These are phyloP conservation scores for Tiliacea citrago DNA, from an alignment of 2,888 invertebrate genomes.

Conservation along the genomic window DNA sequence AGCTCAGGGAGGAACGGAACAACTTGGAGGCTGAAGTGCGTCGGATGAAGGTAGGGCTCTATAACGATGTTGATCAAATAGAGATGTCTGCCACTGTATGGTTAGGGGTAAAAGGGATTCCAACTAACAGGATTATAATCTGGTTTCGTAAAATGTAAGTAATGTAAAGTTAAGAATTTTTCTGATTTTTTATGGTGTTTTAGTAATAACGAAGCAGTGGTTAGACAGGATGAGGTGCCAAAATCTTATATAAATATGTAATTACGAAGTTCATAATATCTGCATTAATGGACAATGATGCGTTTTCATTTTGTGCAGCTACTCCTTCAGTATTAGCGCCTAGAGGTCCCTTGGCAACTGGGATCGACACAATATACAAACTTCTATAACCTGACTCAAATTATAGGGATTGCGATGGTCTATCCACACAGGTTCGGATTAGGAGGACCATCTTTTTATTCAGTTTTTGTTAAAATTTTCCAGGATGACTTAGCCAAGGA, in stretches of 20 bases:
- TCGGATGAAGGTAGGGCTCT: constrained; percentile 89
- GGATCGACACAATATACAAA: neutral
- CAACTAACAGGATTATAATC: neutral
- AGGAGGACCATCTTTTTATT: neutral
- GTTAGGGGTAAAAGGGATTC: too few relatives aligned
- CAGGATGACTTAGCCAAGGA: constrained; percentile 95
- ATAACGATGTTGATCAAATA: neutral
- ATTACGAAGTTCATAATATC: too few relatives aligned
- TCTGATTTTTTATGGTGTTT: too few relatives aligned
- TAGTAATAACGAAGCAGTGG: too few relatives aligned
- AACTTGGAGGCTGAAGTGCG: constrained; percentile 94
- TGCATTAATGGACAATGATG: neutral
- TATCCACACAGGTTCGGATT: too few relatives aligned
- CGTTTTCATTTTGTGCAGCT: neutral
- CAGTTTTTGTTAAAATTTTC: neutral
- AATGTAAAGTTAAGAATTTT: too few relatives aligned
- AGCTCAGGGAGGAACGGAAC: constrained; percentile 94
- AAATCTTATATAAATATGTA: neutral
- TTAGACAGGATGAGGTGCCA: neutral
- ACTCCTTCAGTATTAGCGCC: too few relatives aligned
- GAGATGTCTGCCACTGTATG: neutral
- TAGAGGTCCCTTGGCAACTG: too few relatives aligned
- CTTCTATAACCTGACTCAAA: too few relatives aligned
- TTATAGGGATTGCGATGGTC: too few relatives aligned
- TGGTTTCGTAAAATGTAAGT: too few relatives aligned